A percentile compares a stretch with the other conserved stretches of the same genome.
phyloP scores from a whole-genome alignment of 2,797 vertebrate species.

The Gila robusta region DNA sequence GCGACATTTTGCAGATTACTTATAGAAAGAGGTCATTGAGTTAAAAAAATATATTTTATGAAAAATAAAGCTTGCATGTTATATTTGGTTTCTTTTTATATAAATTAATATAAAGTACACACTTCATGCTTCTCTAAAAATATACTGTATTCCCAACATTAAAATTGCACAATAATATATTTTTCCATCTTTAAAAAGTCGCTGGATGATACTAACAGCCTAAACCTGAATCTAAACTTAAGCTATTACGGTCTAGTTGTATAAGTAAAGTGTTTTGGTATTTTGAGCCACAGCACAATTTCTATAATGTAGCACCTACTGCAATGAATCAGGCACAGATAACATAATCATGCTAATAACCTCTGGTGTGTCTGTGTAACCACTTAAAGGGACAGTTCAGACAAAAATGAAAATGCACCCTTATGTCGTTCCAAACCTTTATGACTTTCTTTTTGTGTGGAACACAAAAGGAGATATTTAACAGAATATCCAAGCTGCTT shows the following conservation, averaged over 20 bases:
- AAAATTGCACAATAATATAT: not conserved
- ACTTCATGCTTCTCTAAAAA: not conserved
- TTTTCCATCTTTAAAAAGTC: not conserved
- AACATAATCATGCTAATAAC: constrained; percentile 1
- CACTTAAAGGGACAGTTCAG: constrained; percentile 1
- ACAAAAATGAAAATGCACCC: not conserved
- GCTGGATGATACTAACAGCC: not conserved
- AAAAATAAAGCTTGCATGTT: not conserved
- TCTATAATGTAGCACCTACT: constrained; percentile 13
- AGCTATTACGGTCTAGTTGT: not conserved
- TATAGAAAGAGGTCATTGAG: not conserved
- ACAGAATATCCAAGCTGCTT: not conserved
- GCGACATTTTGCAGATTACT: not conserved
- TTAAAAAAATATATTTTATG: not conserved
- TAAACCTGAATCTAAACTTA: not conserved
- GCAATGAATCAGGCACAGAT: constrained; percentile 12
- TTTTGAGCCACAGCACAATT: not conserved
- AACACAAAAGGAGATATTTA: not conserved
- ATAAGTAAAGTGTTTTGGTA: not conserved
- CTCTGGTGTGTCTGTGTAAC: constrained; percentile 16
- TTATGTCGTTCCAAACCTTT: not conserved
- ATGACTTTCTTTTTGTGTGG: not conserved
- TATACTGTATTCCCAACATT: not conserved
- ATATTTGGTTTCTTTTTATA: not conserved
- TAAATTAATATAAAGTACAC: not conserved